Conservation (phyloP, 2,113 vertebrate species). For the Thinocorus orbignyianus region DNA sequence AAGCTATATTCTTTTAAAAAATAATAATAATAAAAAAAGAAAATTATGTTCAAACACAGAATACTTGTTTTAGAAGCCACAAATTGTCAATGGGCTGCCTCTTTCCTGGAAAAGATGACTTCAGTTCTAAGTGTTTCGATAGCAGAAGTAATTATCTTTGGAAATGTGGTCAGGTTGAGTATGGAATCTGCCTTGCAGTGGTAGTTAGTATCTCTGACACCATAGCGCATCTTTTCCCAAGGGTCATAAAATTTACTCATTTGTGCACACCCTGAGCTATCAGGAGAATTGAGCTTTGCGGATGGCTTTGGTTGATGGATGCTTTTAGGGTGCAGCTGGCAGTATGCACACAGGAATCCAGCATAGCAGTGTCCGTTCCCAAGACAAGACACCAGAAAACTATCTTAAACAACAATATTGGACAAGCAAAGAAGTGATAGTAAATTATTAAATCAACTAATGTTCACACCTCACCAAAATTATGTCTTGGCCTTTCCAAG, state of each 20-base stretch:
- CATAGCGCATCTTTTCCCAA: neutral
- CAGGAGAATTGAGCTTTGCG: neutral
- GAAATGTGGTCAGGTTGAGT: neutral
- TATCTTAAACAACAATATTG: neutral
- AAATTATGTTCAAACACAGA: neutral
- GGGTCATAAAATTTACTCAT: neutral
- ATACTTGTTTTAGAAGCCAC: neutral
- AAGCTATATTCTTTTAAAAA: neutral
- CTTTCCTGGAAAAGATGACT: neutral
- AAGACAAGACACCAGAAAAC: neutral
- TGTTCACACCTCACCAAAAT: neutral
- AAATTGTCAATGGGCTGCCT: neutral
- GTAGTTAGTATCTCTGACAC: neutral
- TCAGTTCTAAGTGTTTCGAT: fast-evolving
- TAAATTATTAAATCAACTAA: neutral
- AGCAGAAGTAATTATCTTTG: neutral
- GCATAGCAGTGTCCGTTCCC: neutral
- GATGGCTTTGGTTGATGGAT: neutral
- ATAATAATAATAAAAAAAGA: neutral
- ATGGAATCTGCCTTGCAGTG: neutral
- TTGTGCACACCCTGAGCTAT: neutral
- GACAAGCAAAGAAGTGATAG: neutral
- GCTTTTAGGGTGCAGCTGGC: neutral
- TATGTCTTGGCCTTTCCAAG: neutral
- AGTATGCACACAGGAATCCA: neutral